These are phyloP conservation scores for Aurelia coerulea DNA, from an alignment of 30 jellyfish, hydroid and myxozoan species.

Conservation along the genomic window DNA sequence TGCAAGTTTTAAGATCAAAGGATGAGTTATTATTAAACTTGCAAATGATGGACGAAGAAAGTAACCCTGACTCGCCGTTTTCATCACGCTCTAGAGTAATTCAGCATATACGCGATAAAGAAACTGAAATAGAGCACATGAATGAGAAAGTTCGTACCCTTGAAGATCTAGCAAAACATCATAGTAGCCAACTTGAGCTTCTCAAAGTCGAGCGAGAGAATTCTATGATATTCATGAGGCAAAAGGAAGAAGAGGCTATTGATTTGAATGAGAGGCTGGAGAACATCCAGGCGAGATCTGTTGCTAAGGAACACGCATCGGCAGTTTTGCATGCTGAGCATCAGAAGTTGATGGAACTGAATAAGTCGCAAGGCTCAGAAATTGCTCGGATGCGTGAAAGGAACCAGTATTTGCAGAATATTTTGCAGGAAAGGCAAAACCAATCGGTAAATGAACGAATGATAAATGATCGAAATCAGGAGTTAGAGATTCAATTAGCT, in stretches of 20 bases:
- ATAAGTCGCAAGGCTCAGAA: slow-evolving; percentile 76
- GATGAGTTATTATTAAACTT: slow-evolving; percentile 69
- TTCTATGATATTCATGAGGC: slow-evolving; percentile 22
- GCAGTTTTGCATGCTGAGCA: slow-evolving; percentile 75
- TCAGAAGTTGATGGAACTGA: slow-evolving; percentile 64
- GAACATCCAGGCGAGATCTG: slow-evolving; percentile 68
- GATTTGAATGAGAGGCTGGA: slow-evolving; percentile 80
- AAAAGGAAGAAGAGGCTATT: slow-evolving; percentile 65
- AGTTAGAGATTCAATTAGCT: slow-evolving; percentile 63
- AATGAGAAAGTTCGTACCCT: slow-evolving; percentile 50
- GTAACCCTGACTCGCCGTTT: slow-evolving; percentile 46
- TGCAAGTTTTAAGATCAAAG: slow-evolving; percentile 71
- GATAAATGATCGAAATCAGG: slow-evolving; percentile 33
- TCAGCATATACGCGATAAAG: slow-evolving; percentile 63
- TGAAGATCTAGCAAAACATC: slow-evolving; percentile 70
- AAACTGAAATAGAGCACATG: slow-evolving; percentile 16
- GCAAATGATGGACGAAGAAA: slow-evolving; percentile 68
- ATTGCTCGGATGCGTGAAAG: slow-evolving; percentile 79
- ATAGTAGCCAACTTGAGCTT: slow-evolving; percentile 58
- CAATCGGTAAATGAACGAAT: slow-evolving; percentile 21
- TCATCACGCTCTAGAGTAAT: slow-evolving; percentile 63
- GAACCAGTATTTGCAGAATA: slow-evolving; percentile 61
- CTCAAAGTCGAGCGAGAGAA: slow-evolving; percentile 72
- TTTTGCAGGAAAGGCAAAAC: slow-evolving; percentile 55
- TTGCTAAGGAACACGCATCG: slow-evolving; percentile 84